phyloP scores from a whole-genome alignment of 2,113 vertebrate species.

The Pyrgilauda ruficollis region DNA sequence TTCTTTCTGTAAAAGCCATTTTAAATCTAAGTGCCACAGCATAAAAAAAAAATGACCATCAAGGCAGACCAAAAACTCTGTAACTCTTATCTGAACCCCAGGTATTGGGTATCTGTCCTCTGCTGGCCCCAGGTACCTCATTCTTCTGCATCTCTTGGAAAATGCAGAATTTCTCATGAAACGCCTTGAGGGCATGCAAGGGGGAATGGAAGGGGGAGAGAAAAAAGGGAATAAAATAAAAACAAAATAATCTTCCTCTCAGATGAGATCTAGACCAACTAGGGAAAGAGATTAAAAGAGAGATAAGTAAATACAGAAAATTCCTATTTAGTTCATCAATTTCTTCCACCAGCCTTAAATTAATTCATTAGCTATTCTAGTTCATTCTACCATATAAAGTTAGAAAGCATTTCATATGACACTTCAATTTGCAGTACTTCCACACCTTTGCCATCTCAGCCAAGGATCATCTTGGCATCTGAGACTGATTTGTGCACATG shows the following conservation, averaged over 20 bases:
- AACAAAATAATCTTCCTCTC: conserved; percentile 23
- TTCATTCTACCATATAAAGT: not conserved
- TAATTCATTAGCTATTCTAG: not conserved
- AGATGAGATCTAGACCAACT: not conserved
- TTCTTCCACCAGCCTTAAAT: not conserved
- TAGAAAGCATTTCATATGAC: not conserved
- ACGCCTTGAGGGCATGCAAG: conserved; percentile 67
- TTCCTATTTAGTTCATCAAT: not conserved
- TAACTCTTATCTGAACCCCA: conserved; percentile 63
- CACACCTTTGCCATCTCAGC: not conserved
- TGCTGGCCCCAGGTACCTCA: conserved; percentile 70
- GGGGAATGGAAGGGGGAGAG: conserved; percentile 3
- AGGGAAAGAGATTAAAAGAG: not conserved
- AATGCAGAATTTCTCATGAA: conserved; percentile 80
- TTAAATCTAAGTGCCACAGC: not conserved
- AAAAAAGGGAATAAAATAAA: conserved; percentile 54
- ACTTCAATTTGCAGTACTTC: not conserved
- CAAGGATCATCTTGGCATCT: not conserved
- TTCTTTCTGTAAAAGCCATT: not conserved
- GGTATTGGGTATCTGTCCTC: not conserved
- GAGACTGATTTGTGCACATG: not conserved
- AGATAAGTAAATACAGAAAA: conserved; percentile 9
- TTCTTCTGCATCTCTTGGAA: conserved; percentile 76
- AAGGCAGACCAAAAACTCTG: not conserved
- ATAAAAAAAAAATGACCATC: not conserved